Conservation (phyloP, 2,888 invertebrate species). For the Dasysyrphus albostriatus region DNA sequence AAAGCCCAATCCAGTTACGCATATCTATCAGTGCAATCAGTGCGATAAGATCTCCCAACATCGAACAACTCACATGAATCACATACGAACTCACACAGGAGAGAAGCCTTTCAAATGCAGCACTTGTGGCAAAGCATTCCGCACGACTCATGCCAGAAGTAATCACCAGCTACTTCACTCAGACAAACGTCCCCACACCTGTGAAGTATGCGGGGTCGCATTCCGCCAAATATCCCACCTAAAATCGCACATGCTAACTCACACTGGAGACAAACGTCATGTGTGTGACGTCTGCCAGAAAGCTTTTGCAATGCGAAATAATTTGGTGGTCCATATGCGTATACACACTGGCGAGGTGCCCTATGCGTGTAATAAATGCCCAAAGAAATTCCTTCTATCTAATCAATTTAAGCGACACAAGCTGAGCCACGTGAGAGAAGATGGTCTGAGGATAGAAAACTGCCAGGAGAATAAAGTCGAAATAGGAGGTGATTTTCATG, state of each 20-base stretch:
- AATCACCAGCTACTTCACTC: slow-evolving; percentile 77
- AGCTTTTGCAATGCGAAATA: slow-evolving; percentile 75
- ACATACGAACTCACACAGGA: slow-evolving; percentile 77
- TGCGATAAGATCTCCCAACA: slow-evolving; percentile 77
- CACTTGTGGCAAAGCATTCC: slow-evolving; percentile 76
- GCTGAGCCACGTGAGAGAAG: slow-evolving; percentile 22
- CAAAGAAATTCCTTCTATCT: slow-evolving; percentile 71
- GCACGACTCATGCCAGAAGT: slow-evolving; percentile 76
- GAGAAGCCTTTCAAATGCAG: slow-evolving; percentile 77
- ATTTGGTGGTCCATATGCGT: slow-evolving; percentile 73
- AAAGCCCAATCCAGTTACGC: slow-evolving; percentile 29
- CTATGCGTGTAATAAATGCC: slow-evolving; percentile 76
- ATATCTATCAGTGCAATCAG: slow-evolving; percentile 55
- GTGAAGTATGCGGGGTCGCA: slow-evolving; percentile 74
- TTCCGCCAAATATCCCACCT: slow-evolving; percentile 77
- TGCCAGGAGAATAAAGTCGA: slow-evolving; percentile 20
- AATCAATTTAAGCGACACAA: slow-evolving; percentile 74
- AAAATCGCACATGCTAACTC: slow-evolving; percentile 77
- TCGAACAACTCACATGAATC: slow-evolving; percentile 76
- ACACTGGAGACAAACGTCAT: slow-evolving; percentile 72
- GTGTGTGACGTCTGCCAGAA: slow-evolving; percentile 76
- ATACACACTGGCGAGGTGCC: slow-evolving; percentile 76
- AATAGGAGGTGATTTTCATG: slow-evolving; percentile 23
- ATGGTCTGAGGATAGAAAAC: not conserved
- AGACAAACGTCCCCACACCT: slow-evolving; percentile 77